These are phyloP conservation scores for Coracias cyanogaster DNA, from an alignment of 2,797 vertebrate genomes.

Conservation along the genomic window DNA sequence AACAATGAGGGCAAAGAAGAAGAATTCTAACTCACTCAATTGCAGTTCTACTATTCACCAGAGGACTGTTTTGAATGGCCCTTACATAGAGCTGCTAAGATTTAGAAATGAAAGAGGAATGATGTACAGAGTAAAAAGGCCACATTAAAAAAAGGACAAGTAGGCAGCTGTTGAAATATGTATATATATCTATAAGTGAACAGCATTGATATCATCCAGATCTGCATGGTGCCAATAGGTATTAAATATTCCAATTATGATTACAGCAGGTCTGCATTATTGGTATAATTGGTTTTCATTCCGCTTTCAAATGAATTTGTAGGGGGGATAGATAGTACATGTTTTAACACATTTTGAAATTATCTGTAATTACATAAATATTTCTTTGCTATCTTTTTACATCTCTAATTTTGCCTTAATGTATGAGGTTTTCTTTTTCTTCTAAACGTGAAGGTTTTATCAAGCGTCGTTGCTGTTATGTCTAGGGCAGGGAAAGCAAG, in stretches of 20 bases:
- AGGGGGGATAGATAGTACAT: not conserved
- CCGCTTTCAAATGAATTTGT: not conserved
- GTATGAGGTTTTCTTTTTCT: not conserved
- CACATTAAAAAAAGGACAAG: not conserved
- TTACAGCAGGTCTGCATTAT: not conserved
- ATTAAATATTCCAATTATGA: constrained; percentile 20
- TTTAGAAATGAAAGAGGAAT: not conserved
- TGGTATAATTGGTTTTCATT: constrained; percentile 18
- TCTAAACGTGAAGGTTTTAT: not conserved
- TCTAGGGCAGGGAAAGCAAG: not conserved
- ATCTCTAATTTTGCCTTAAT: not conserved
- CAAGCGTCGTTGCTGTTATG: not conserved
- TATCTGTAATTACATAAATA: not conserved
- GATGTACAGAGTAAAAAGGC: not conserved
- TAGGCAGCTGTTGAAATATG: not conserved
- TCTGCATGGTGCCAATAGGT: not conserved
- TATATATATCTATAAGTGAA: not conserved
- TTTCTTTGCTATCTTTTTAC: not conserved
- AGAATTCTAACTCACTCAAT: not conserved
- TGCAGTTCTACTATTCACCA: not conserved
- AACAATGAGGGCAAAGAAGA: not conserved
- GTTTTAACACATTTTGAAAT: constrained; percentile 11
- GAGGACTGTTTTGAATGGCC: not conserved
- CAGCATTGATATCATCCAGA: not conserved
- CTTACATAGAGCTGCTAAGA: not conserved